Conservation (phyloP, 53 echinoderm and acorn worm genomes). For the Hippasteria phrygiana region DNA sequence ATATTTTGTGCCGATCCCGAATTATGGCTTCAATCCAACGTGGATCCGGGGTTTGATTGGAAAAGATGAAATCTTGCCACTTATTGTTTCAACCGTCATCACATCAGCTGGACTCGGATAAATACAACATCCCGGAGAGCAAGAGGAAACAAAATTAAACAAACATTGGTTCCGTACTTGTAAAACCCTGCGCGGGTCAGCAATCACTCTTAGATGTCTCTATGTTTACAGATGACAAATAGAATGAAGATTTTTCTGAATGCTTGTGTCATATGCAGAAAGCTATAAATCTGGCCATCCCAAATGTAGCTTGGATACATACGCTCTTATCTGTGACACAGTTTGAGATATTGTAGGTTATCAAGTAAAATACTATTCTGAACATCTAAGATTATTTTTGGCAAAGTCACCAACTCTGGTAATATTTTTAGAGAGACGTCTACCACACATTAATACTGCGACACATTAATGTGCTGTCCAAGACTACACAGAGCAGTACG, state of each 20-base stretch:
- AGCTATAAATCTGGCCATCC: background rate
- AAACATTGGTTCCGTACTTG: background rate
- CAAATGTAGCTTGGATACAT: background rate
- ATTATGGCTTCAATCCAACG: background rate
- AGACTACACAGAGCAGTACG: too few species aligned
- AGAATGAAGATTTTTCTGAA: background rate
- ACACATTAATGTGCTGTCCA: too few species aligned
- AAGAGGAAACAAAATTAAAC: background rate
- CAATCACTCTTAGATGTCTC: background rate
- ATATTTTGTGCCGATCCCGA: too few species aligned
- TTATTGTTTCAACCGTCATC: background rate
- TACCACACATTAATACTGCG: too few species aligned
- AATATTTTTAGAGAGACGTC: background rate
- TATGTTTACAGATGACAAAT: background rate
- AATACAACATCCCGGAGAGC: background rate
- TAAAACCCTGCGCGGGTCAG: background rate
- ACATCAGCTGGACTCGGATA: background rate
- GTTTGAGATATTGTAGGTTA: background rate
- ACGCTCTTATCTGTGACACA: background rate
- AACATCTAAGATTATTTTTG: background rate
- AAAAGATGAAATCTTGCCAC: background rate
- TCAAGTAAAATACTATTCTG: background rate
- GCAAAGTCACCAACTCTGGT: background rate
- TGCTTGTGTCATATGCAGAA: background rate
- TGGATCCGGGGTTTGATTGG: background rate